Evolutionary conservation across 2,797 vertebrate genomes (phyloP).

Genomic region (Poeciliopsis infans): DNA sequence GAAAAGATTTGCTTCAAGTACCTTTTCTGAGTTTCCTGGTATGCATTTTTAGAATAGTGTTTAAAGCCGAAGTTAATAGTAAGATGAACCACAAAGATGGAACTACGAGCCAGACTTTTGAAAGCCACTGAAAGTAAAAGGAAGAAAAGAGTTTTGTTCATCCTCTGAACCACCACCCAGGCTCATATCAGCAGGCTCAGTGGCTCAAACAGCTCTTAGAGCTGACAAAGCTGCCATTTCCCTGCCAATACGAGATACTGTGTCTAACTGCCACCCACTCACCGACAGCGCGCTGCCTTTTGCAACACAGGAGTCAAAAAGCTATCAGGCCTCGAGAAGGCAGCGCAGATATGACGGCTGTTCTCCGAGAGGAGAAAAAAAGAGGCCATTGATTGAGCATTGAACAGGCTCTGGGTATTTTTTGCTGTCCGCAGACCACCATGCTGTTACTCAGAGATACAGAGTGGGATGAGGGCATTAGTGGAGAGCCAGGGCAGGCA

Average conservation of each 20-base stretch:
- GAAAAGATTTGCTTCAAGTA: background rate
- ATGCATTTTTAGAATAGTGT: constrained; percentile 29
- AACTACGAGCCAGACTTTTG: constrained; percentile 40
- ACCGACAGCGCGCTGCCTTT: constrained; percentile 56
- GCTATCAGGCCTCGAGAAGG: constrained; percentile 70
- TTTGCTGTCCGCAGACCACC: constrained; percentile 55
- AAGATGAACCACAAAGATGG: constrained; percentile 36
- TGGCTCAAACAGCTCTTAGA: constrained; percentile 60
- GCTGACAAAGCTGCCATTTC: constrained; percentile 75
- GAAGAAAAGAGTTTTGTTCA: constrained; percentile 43
- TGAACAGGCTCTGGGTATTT: constrained; percentile 46
- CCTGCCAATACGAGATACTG: constrained; percentile 67
- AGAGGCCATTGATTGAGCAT: constrained; percentile 68
- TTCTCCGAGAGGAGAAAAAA: constrained; percentile 69
- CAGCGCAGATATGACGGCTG: constrained; percentile 63
- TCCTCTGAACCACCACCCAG: constrained; percentile 56
- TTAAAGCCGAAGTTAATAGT: constrained; percentile 42
- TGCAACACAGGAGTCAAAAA: constrained; percentile 67
- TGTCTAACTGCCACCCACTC: constrained; percentile 73
- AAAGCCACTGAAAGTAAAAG: constrained; percentile 36
- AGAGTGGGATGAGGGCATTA: constrained; percentile 68
- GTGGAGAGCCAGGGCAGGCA: constrained; percentile 56
- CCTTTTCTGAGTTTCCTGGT: constrained; percentile 8
- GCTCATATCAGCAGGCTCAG: constrained; percentile 60
- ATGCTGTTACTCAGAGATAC: constrained; percentile 58